A percentile compares a stretch with the other conserved stretches of the same genome.
phyloP scores from a whole-genome alignment of 1,140 invertebrate genomes.

The Bombyx mori region DNA sequence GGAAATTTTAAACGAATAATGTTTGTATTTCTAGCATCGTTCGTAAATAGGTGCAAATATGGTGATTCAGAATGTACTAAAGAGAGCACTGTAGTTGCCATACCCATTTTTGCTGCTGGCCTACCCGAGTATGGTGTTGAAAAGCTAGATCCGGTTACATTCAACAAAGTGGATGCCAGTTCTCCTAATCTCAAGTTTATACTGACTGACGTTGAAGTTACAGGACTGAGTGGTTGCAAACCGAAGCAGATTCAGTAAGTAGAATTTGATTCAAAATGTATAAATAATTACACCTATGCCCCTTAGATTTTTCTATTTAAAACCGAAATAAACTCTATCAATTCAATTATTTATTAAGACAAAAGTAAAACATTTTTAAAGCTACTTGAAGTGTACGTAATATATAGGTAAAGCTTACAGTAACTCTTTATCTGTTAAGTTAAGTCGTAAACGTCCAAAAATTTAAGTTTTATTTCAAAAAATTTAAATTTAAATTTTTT shows the following conservation, averaged over 20 bases:
- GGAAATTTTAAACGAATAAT: too few species aligned
- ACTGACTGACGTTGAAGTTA: slow-evolving; percentile 23
- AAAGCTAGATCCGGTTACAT: slow-evolving; percentile 20
- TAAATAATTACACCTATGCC: background rate
- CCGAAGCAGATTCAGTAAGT: slow-evolving; percentile 7
- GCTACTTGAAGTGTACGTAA: too few species aligned
- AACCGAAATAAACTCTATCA: too few species aligned
- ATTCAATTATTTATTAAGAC: too few species aligned
- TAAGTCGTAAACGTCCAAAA: too few species aligned
- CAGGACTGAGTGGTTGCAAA: slow-evolving; percentile 16
- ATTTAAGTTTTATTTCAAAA: too few species aligned
- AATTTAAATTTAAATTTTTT: too few species aligned
- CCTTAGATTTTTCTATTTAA: background rate
- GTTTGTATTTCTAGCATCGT: slow-evolving; percentile 14
- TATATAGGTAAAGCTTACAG: too few species aligned
- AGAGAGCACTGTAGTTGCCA: slow-evolving; percentile 15
- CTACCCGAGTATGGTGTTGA: slow-evolving; percentile 26
- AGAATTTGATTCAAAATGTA: background rate
- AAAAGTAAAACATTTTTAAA: too few species aligned
- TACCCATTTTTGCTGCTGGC: slow-evolving; percentile 27
- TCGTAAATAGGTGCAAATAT: slow-evolving; percentile 28
- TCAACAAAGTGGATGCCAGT: slow-evolving; percentile 24
- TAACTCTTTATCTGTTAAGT: too few species aligned
- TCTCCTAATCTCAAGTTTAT: slow-evolving; percentile 23
- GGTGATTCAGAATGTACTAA: slow-evolving; percentile 32